phyloP scores from a whole-genome alignment of 2,888 invertebrate genomes.

The Dromius quadrimaculatus region DNA sequence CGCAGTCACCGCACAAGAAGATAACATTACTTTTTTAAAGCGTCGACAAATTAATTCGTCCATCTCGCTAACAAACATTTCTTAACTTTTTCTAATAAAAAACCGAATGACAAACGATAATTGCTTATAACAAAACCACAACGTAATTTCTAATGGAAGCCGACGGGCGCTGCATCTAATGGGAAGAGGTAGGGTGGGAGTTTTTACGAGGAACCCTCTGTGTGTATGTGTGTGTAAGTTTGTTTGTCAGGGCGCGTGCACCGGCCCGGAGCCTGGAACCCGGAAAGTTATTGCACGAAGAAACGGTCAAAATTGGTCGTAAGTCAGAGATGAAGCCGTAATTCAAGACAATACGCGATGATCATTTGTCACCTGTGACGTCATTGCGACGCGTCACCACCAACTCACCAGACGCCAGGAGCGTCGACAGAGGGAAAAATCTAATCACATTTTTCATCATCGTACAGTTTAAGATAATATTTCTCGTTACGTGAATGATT shows the following conservation, averaged over 20 bases:
- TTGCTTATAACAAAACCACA: conserved; percentile 41
- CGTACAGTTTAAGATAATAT: not conserved
- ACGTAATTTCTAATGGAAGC: conserved; percentile 34
- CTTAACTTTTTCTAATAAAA: conserved; percentile 28
- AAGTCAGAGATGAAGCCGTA: conserved; percentile 51
- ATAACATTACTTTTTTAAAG: conserved; percentile 18
- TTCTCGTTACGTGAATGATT: too few relatives aligned
- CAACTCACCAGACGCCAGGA: not conserved
- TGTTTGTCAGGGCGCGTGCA: conserved; percentile 20
- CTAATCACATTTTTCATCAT: not conserved
- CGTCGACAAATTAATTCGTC: conserved; percentile 29
- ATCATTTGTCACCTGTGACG: conserved; percentile 51
- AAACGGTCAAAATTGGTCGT: conserved; percentile 52
- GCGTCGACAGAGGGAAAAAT: not conserved
- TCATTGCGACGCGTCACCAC: conserved; percentile 27
- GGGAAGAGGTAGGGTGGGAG: conserved; percentile 5
- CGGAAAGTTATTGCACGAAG: conserved; percentile 46
- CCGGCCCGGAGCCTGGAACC: too few relatives aligned
- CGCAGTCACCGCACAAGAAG: conserved; percentile 6
- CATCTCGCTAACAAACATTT: conserved; percentile 35
- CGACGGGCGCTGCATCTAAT: conserved; percentile 14
- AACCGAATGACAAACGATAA: conserved; percentile 38
- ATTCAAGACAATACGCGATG: conserved; percentile 52
- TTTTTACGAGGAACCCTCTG: conserved; percentile 1
- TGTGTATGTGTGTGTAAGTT: not conserved